Evolutionary conservation across 2,888 invertebrate genomes (phyloP).

Genomic region (Podabrus alpinus): DNA sequence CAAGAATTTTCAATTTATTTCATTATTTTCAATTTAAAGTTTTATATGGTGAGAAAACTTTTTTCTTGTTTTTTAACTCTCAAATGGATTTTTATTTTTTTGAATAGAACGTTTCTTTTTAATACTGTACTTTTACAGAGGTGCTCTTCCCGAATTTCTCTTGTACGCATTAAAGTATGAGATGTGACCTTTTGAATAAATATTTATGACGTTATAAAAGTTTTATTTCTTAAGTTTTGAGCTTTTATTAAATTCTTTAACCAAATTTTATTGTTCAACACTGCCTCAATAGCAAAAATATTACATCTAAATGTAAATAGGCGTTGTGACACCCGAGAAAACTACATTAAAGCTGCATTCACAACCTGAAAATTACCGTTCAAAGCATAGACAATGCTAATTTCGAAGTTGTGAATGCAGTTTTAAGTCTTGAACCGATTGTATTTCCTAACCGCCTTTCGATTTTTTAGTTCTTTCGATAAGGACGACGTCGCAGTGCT

Average conservation of each 20-base stretch:
- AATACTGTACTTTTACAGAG: not conserved
- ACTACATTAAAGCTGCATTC: not conserved
- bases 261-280: not conserved
- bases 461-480: conserved; percentile 74
- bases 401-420: not conserved
- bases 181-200: not conserved
- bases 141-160: not conserved
- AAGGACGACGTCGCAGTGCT: conserved; percentile 80
- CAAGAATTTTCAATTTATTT: conserved; percentile 7
- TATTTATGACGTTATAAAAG: not conserved
- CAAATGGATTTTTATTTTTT: not conserved
- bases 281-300: too few species aligned
- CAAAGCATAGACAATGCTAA: too few species aligned
- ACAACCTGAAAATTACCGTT: not conserved
- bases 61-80: not conserved
- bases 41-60: not conserved
- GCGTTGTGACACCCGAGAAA: not conserved
- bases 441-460: conserved; percentile 34
- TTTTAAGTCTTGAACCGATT: not conserved
- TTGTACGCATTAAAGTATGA: not conserved
- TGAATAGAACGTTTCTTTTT: not conserved
- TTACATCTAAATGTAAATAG: too few species aligned
- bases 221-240: not conserved
- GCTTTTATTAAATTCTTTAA: not conserved
- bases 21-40: conserved; percentile 5